Percentiles rank a stretch among this genome's conserved stretches.
Evolutionary conservation across 2,888 invertebrate genomes (phyloP).

Genomic region (Drosophila mulleri): DNA sequence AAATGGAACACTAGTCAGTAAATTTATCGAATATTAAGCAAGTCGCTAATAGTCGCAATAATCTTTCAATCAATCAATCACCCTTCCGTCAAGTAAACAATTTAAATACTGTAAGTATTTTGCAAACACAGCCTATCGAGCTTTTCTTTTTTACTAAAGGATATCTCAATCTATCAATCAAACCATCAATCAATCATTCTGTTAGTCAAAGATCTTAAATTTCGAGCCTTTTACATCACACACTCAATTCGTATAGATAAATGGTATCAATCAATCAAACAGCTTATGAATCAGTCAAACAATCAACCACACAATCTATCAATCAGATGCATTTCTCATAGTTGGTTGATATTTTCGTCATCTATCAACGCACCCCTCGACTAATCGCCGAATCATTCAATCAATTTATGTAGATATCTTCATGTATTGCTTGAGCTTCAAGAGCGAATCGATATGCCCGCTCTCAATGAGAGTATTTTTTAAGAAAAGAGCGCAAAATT

Average conservation of each 20-base stretch:
- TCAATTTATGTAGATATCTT: background rate
- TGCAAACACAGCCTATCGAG: too few relatives aligned
- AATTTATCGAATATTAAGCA: too few relatives aligned
- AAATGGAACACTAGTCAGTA: too few relatives aligned
- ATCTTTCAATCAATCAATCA: too few relatives aligned
- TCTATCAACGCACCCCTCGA: background rate
- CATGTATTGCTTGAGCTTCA: background rate
- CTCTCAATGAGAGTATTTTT: background rate
- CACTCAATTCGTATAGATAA: background rate
- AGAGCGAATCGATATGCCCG: background rate
- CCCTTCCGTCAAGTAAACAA: too few relatives aligned
- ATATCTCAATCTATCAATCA: too few relatives aligned
- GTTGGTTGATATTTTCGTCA: background rate
- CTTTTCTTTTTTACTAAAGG: too few relatives aligned
- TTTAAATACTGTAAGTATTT: too few relatives aligned
- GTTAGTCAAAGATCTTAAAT: too few relatives aligned
- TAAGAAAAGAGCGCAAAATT: slow-evolving; percentile 28
- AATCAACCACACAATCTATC: background rate
- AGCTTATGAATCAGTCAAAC: background rate
- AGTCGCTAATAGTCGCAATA: too few relatives aligned
- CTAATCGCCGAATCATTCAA: background rate
- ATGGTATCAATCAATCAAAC: background rate
- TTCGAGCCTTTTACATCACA: too few relatives aligned
- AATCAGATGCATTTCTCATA: background rate
- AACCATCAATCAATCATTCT: too few relatives aligned